Base-by-base conservation (phyloP, 64 coral and sea anemone genomes). In the Platygyra sinensis region DNA sequence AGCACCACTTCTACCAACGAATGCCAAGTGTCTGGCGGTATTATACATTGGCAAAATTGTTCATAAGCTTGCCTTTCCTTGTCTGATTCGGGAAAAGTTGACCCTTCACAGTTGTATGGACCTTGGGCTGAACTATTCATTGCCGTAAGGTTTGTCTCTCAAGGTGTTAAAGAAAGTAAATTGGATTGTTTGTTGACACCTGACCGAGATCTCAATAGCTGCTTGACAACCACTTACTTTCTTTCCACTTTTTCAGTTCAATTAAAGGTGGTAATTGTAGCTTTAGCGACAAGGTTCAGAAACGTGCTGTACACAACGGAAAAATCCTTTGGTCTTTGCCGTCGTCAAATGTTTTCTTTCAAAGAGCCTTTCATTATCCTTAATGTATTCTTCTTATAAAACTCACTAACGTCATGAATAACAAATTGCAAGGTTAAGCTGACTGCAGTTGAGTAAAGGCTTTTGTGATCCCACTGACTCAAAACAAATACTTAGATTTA, bases 1-100 rank as follows among this genome's bases (percentile, higher is more conserved):
- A 97, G 87, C 18, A 97, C 76, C 30, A 89, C 28, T 57, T 97
- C 95, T 8, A 59, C 85, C 60, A 91, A 42, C 14, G 78, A 59
- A 29, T 87, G 87, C 71, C 87, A 94, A 24, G 88, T 89, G 39
- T 94, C 60, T 0, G 92, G 72, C 28, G 92, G 92, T 30, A 94
- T 94, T 36, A 69, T 29, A 72, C 92, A 94, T 15, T 19, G 24
- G 72, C 92, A 94, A 85, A 78, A 89, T 19, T 87, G 72, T 67
- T 89, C 77, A 46, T 77, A 94, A 9, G 72, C 80, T 10, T 27
- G 11, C 75, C 92, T 89, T 69, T 32, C 87, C 10, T 59, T 3
- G 10, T 94, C 87, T 4, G 87, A 80, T 1, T 80, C 75, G 10
- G 92, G 92, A 57, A 94, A 89, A 52, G 67, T 89, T 85, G 39